Evolutionary conservation across 2,113 vertebrate species (phyloP), one percentile per base, ranked within the genome.

Genomic region (Syngnathus floridae): DNA sequence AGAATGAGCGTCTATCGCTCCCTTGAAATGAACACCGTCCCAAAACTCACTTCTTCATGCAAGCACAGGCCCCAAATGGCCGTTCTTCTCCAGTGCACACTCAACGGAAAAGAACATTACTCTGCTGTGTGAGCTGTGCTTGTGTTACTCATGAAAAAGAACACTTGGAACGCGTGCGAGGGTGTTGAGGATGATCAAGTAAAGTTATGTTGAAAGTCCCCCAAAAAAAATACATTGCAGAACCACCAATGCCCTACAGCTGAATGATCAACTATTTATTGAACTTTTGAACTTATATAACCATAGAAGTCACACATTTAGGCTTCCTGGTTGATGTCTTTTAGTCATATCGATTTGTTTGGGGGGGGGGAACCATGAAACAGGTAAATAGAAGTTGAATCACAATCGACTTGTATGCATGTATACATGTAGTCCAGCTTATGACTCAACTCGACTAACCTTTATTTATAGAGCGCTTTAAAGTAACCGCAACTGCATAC

Each of bases 1-100:
- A 62, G 54, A 73, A 68, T 36, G 37, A 49, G 64, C 22, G 74
- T 38, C 52, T 60, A 56, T 75, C 31, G 69, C 22, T 45, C 51
- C 61, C 10, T 36, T 62, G 51, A 63, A 58, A 36, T 61, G 40
- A 59, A 5, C 54, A 21, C 21, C 0, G 3, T 11, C 57, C 62
- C n/a, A 54, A 63, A 7, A 46, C 14, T 43, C 61, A 62, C 54
- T 35, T 51, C 11, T 36, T 6, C 22, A 36, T 31, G 52, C 12
- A 11, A 59, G 36, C 8, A n/a, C 9, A 10, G 37, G 10, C 37
- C n/a, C 22, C 59, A 43, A 26, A 61, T 43, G 38, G 38, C 12
- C 13, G 8, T 43, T 61, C 43, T 43, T 61, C 59, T 16, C 21
- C n/a, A 12, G 10, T 6, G 36, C 19, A n/a, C 37, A 40, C 59